Conservation (phyloP, 2,113 vertebrate genomes). For the Mormoops blainvillei region DNA sequence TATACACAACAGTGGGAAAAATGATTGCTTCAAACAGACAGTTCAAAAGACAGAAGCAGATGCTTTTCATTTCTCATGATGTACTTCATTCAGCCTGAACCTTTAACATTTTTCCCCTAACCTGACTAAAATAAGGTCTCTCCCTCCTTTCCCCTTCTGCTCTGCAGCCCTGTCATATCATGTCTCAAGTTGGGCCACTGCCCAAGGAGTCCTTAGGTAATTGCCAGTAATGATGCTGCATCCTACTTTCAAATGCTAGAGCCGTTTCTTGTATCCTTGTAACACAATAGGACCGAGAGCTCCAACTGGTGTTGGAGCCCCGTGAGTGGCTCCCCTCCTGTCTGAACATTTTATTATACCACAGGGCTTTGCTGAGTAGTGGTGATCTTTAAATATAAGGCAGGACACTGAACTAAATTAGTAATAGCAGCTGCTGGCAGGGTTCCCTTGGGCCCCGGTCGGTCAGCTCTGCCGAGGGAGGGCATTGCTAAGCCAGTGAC, state of each 20-base stretch:
- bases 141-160: not conserved
- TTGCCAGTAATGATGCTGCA: constrained; percentile 78
- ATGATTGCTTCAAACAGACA: not conserved
- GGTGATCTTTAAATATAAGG: constrained; percentile 53
- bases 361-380: not conserved
- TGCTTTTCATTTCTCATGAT: not conserved
- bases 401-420: not conserved
- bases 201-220: constrained; percentile 80
- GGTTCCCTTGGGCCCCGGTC: not conserved
- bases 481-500: not conserved
- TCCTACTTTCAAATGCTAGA: constrained; percentile 75
- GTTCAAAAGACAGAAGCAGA: not conserved
- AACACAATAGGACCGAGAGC: not conserved
- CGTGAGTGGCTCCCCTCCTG: not conserved
- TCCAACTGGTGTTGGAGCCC: not conserved
- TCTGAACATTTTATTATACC: not conserved
- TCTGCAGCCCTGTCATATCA: not conserved
- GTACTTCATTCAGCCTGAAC: not conserved
- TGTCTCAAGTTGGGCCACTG: constrained; percentile 63
- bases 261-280: constrained; percentile 4
- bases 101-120: not conserved
- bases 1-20: not conserved
- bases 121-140: not conserved
- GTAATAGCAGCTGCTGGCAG: not conserved
- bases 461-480: not conserved